A percentile compares a stretch with the other conserved stretches of the same genome.
phyloP scores from a whole-genome alignment of 2,888 invertebrate genomes.

The Hemistola chrysoprasaria region DNA sequence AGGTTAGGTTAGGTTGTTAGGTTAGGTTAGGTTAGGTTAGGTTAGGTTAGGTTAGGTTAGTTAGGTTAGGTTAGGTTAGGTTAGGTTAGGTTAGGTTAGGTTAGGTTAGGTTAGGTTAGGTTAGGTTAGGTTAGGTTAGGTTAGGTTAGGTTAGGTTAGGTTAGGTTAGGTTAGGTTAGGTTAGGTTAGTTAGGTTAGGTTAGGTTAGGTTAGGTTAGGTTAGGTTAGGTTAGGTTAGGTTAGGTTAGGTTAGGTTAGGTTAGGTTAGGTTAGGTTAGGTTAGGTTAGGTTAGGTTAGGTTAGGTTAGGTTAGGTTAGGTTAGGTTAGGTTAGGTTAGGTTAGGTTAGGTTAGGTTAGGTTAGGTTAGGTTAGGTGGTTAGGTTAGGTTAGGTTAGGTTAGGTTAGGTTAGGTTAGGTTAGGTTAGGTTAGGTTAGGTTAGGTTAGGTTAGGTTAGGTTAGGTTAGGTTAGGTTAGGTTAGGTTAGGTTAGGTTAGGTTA shows the following conservation, averaged over 20 bases:
- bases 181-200: slow-evolving; percentile 26
- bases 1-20: slow-evolving; percentile 22
- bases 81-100: slow-evolving; percentile 25
- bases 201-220: slow-evolving; percentile 24
- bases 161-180: slow-evolving; percentile 27
- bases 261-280: slow-evolving; percentile 20
- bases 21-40: slow-evolving; percentile 23
- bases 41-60: slow-evolving; percentile 25
- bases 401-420: slow-evolving; percentile 19
- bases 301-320: slow-evolving; percentile 22
- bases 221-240: slow-evolving; percentile 23
- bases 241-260: slow-evolving; percentile 22
- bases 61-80: slow-evolving; percentile 23
- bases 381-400: slow-evolving; percentile 17
- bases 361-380: slow-evolving; percentile 13
- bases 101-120: slow-evolving; percentile 24
- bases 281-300: slow-evolving; percentile 25
- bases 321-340: slow-evolving; percentile 21
- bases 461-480: slow-evolving; percentile 10
- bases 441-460: slow-evolving; percentile 10
- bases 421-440: slow-evolving; percentile 30
- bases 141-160: slow-evolving; percentile 25
- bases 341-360: slow-evolving; percentile 25
- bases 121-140: slow-evolving; percentile 25
- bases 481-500: slow-evolving; percentile 10